A percentile compares a stretch with the other conserved stretches of the same genome.
Conservation (phyloP, 2,888 invertebrate species). For the Coecobrya sp. region DNA sequence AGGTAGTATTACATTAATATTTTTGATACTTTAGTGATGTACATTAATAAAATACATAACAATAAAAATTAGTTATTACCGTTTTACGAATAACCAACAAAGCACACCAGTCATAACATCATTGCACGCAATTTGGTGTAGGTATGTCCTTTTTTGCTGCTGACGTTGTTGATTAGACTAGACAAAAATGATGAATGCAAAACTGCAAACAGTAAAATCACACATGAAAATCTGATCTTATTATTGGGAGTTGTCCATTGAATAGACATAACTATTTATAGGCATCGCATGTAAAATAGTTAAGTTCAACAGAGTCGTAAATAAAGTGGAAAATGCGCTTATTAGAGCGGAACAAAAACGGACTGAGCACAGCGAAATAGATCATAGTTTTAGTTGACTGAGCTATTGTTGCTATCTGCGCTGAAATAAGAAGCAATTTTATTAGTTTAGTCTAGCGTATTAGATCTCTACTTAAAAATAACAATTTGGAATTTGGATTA, state of each 20-base stretch:
- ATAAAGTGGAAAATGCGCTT: not conserved
- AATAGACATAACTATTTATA: not conserved
- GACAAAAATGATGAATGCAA: not conserved
- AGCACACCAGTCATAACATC: too few species aligned
- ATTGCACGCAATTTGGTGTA: too few species aligned
- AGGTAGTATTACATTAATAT: too few species aligned
- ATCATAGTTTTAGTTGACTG: not conserved
- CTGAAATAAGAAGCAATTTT: not conserved
- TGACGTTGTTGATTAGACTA: too few species aligned
- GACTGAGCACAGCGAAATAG: not conserved
- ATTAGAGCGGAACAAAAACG: constrained; percentile 22
- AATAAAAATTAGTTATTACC: too few species aligned
- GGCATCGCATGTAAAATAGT: not conserved
- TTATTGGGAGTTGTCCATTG: not conserved
- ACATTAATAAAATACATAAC: too few species aligned
- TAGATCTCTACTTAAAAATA: not conserved
- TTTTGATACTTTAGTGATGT: too few species aligned
- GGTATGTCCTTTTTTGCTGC: too few species aligned
- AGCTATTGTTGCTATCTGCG: not conserved
- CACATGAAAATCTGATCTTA: not conserved
- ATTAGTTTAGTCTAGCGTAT: not conserved
- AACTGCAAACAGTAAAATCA: not conserved
- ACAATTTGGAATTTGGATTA: not conserved
- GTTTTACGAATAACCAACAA: too few species aligned
- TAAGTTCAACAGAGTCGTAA: not conserved